Conservation (phyloP, 2,113 vertebrate species). For the Brachionichthys hirsutus region DNA sequence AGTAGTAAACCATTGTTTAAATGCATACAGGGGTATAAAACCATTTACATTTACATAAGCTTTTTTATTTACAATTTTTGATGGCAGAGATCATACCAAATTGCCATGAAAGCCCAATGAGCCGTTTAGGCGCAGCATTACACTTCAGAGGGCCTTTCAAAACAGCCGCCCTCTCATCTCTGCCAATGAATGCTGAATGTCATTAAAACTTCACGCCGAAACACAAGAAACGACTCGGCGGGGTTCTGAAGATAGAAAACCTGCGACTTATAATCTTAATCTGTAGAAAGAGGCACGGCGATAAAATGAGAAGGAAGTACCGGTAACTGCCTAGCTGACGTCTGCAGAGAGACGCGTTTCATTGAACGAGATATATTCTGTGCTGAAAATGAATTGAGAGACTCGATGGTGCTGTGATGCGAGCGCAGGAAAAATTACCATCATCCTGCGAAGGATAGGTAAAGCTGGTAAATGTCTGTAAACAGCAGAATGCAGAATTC, state of each 20-base stretch:
- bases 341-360: conserved; percentile 31
- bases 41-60: conserved; percentile 51
- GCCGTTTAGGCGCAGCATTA: conserved; percentile 45
- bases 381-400: conserved; percentile 24
- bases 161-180: conserved; percentile 58
- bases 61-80: conserved; percentile 53
- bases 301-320: conserved; percentile 44
- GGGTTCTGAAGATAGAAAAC: conserved; percentile 51
- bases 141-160: conserved; percentile 70
- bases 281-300: conserved; percentile 18
- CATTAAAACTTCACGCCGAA: conserved; percentile 67
- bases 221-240: conserved; percentile 48
- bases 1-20: conserved; percentile 51
- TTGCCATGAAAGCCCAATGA: conserved; percentile 62
- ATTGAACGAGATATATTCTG: conserved; percentile 42
- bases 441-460: conserved; percentile 6
- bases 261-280: conserved; percentile 46
- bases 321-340: conserved; percentile 34
- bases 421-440: neutral
- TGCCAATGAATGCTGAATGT: conserved; percentile 58
- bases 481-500: conserved; percentile 9
- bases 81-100: conserved; percentile 65
- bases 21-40: conserved; percentile 41
- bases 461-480: conserved; percentile 19
- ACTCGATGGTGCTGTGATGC: conserved; percentile 7